phyloP scores from a whole-genome alignment of 2,113 vertebrate species.

The Halcyon malimbica region DNA sequence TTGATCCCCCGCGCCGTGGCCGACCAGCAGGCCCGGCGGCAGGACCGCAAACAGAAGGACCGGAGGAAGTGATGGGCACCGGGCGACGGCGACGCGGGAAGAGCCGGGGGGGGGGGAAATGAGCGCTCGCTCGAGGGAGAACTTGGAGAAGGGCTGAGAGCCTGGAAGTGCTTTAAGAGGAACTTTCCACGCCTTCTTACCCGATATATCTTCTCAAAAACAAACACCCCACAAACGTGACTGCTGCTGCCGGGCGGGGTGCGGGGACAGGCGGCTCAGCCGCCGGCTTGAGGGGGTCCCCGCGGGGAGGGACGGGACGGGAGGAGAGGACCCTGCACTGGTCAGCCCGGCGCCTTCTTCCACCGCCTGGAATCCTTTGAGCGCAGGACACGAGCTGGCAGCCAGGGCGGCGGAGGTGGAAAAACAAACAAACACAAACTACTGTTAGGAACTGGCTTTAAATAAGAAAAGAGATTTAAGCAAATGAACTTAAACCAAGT shows the following conservation, averaged over 20 bases:
- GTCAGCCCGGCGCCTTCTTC: too few species aligned
- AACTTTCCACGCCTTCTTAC: slow-evolving; percentile 82
- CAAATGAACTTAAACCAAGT: slow-evolving; percentile 4
- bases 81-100: neutral
- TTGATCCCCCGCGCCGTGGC: slow-evolving; percentile 85
- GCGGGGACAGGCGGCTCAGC: slow-evolving; percentile 41
- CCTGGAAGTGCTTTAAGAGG: slow-evolving; percentile 73
- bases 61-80: slow-evolving; percentile 86
- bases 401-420: neutral
- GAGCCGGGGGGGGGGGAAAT: slow-evolving; percentile 1
- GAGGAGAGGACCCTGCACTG: neutral
- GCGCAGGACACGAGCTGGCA: neutral
- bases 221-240: neutral
- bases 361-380: neutral
- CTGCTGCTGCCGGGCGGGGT: slow-evolving; percentile 70
- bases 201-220: neutral
- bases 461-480: slow-evolving; percentile 40
- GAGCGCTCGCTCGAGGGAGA: slow-evolving; percentile 47
- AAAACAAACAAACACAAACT: neutral
- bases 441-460: slow-evolving; percentile 66
- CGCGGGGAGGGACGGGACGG: neutral
- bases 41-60: slow-evolving; percentile 94
- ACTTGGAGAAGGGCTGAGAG: slow-evolving; percentile 74
- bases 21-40: slow-evolving; percentile 83
- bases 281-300: slow-evolving; percentile 12